phyloP scores from a whole-genome alignment of 2,888 invertebrate species.

The Cerceris rybyensis region DNA sequence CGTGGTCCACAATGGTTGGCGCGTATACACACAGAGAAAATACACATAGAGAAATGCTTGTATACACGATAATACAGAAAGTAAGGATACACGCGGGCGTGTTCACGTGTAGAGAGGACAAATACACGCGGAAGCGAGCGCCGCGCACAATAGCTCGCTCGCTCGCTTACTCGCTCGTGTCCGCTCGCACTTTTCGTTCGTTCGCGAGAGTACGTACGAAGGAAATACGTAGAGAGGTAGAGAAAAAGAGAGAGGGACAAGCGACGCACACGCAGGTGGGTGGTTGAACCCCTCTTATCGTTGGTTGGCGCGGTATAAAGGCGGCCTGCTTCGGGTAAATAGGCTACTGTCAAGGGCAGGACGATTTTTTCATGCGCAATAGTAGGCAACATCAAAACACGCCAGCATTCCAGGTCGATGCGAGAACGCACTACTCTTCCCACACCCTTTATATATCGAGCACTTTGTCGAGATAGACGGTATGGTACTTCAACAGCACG shows the following conservation, averaged over 20 bases:
- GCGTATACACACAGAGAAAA: slow-evolving; percentile 46
- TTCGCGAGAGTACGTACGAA: slow-evolving; percentile 31
- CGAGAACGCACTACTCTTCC: slow-evolving; percentile 57
- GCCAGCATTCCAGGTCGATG: slow-evolving; percentile 67
- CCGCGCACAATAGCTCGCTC: slow-evolving; percentile 29
- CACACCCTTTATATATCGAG: slow-evolving; percentile 45
- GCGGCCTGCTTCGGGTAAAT: slow-evolving; percentile 61
- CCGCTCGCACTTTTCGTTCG: slow-evolving; percentile 22
- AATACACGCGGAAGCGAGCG: slow-evolving; percentile 37
- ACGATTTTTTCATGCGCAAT: slow-evolving; percentile 81
- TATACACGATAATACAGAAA: slow-evolving; percentile 45
- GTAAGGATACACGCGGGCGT: slow-evolving; percentile 42
- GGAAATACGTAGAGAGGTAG: slow-evolving; percentile 60
- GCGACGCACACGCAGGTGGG: slow-evolving; percentile 67
- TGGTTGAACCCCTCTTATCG: slow-evolving; percentile 72
- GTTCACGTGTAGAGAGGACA: slow-evolving; percentile 47
- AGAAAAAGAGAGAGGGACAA: slow-evolving; percentile 61
- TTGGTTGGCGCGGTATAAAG: slow-evolving; percentile 54
- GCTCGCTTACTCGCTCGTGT: slow-evolving; percentile 19
- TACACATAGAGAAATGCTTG: slow-evolving; percentile 43
- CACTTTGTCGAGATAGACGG: slow-evolving; percentile 34
- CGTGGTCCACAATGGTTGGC: slow-evolving; percentile 64
- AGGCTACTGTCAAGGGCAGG: slow-evolving; percentile 80
- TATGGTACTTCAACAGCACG: slow-evolving; percentile 26
- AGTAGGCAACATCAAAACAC: slow-evolving; percentile 68